A percentile compares a stretch with the other conserved stretches of the same genome.
Evolutionary conservation across 2,888 invertebrate genomes (phyloP).

Genomic region (Dryobota labecula): DNA sequence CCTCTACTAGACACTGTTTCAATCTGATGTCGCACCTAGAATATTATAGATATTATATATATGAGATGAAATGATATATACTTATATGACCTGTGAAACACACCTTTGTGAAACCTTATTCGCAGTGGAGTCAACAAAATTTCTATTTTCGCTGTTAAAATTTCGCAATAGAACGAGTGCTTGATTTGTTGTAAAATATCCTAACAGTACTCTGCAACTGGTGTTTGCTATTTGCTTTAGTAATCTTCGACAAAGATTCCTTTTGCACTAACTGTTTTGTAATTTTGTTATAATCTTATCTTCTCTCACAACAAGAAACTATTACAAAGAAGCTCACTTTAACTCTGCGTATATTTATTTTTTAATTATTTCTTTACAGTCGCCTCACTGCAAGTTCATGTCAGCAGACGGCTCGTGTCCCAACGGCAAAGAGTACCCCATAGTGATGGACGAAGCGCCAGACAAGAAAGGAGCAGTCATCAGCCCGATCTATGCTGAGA

Average conservation of each 20-base stretch:
- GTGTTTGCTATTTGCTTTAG: background rate
- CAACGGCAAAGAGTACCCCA: slow-evolving; percentile 60
- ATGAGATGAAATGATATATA: too few relatives aligned
- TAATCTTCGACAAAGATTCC: background rate
- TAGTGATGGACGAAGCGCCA: background rate
- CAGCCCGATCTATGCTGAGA: slow-evolving; percentile 60
- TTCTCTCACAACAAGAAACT: background rate
- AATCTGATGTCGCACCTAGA: slow-evolving; percentile 15
- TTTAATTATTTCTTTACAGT: slow-evolving; percentile 67
- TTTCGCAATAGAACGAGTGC: slow-evolving; percentile 13
- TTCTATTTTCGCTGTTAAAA: slow-evolving; percentile 5
- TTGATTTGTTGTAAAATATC: background rate
- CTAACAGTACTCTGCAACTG: background rate
- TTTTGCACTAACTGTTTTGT: background rate
- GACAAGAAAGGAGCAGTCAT: slow-evolving; percentile 51
- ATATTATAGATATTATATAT: slow-evolving; percentile 1
- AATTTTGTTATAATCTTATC: background rate
- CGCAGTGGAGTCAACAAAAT: slow-evolving; percentile 9
- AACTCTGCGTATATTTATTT: background rate
- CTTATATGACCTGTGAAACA: slow-evolving; percentile 9
- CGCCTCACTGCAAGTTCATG: slow-evolving; percentile 63
- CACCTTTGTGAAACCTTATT: slow-evolving; percentile 7
- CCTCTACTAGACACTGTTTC: slow-evolving; percentile 6
- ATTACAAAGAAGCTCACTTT: background rate
- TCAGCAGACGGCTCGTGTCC: slow-evolving; percentile 72